phyloP scores from a whole-genome alignment of 2,113 vertebrate genomes.

The Psilopogon haemacephalus region DNA sequence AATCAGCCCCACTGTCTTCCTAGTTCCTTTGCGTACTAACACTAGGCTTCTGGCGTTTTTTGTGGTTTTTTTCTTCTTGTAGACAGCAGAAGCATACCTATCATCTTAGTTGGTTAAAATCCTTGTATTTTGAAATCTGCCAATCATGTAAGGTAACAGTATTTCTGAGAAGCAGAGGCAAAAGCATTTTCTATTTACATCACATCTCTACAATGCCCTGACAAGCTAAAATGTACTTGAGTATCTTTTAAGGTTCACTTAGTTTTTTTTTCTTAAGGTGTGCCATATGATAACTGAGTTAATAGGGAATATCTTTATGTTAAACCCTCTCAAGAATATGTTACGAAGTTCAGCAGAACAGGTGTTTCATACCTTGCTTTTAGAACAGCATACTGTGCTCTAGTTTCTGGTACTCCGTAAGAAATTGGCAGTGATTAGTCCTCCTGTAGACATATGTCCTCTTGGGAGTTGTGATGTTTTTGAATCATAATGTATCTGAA shows the following conservation, averaged over 20 bases:
- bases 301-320: not conserved
- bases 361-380: not conserved
- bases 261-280: not conserved
- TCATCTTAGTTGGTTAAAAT: not conserved
- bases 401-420: not conserved
- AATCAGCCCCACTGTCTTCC: not conserved
- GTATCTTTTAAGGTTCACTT: not conserved
- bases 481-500: not conserved
- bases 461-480: not conserved
- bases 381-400: not conserved
- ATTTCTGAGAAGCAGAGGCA: not conserved
- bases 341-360: not conserved
- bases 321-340: not conserved
- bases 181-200: not conserved
- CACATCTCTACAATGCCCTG: not conserved
- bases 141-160: not conserved
- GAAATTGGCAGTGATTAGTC: not conserved
- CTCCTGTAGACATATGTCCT: not conserved
- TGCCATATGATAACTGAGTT: not conserved
- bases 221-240: not conserved
- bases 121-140: not conserved
- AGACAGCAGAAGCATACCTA: not conserved
- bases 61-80: not conserved
- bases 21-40: not conserved
- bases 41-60: not conserved